These are phyloP conservation scores for Arctopsyche grandis DNA, from an alignment of 1,140 invertebrate genomes.

Conservation along the genomic window DNA sequence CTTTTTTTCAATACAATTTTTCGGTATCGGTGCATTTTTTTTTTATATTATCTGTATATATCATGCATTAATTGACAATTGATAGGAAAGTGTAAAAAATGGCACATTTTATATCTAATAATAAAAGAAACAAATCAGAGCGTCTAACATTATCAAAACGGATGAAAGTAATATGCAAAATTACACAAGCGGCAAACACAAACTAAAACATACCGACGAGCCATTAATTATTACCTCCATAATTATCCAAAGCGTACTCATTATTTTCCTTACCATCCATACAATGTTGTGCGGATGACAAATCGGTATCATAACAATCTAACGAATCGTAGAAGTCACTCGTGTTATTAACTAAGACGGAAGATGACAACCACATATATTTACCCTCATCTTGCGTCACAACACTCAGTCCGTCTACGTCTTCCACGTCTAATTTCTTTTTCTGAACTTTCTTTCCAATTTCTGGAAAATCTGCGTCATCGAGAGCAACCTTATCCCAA, in stretches of 20 bases:
- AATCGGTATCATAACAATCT: constrained; percentile 26
- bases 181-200: constrained; percentile 28
- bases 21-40: too few relatives aligned
- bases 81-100: too few relatives aligned
- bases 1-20: too few relatives aligned
- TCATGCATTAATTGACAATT: too few relatives aligned
- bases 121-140: not conserved
- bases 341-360: constrained; percentile 44
- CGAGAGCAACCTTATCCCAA: constrained; percentile 34
- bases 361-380: constrained; percentile 67
- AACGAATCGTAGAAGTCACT: constrained; percentile 45
- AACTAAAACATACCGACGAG: not conserved
- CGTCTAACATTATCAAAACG: not conserved
- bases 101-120: too few relatives aligned
- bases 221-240: constrained; percentile 50
- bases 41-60: too few relatives aligned
- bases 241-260: constrained; percentile 36
- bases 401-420: constrained; percentile 42
- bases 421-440: constrained; percentile 21
- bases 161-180: not conserved
- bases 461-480: constrained; percentile 48
- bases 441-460: constrained; percentile 39
- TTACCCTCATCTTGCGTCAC: constrained; percentile 64
- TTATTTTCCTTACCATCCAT: constrained; percentile 24
- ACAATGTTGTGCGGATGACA: constrained; percentile 25